Percentiles rank a stretch among this genome's conserved stretches.
These are phyloP conservation scores for Gnathonemus echidnorhynchus DNA, from an alignment of 2,113 vertebrate genomes.

Conservation along the genomic window DNA sequence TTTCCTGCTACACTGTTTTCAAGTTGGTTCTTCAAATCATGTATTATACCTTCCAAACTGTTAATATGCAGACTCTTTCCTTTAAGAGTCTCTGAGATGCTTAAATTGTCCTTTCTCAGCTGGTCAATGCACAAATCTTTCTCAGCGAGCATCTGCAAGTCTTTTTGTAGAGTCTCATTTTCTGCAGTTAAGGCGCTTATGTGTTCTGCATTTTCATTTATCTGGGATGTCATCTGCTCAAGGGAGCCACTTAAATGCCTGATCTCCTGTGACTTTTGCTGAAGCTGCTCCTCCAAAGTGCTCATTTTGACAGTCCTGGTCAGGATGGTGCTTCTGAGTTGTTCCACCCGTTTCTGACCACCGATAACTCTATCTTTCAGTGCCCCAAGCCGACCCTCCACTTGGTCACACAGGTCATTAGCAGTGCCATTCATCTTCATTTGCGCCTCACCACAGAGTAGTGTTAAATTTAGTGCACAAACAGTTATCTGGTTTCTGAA, in stretches of 20 bases:
- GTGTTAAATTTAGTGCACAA: too few species aligned
- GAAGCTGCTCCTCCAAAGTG: conserved; percentile 72
- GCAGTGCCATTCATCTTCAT: conserved; percentile 58
- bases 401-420: conserved; percentile 61
- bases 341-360: conserved; percentile 55
- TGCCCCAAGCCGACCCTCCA: conserved; percentile 50
- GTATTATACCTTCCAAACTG: conserved; percentile 59
- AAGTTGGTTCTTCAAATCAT: conserved; percentile 69
- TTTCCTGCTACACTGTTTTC: conserved; percentile 66
- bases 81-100: conserved; percentile 66
- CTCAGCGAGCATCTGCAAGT: conserved; percentile 67
- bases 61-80: conserved; percentile 64
- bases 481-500: conserved; percentile 59
- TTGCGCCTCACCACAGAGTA: conserved; percentile 57
- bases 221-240: conserved; percentile 62
- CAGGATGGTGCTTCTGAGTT: conserved; percentile 62
- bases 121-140: conserved; percentile 74
- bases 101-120: conserved; percentile 67
- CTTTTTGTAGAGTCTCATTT: conserved; percentile 65
- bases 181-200: conserved; percentile 71
- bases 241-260: conserved; percentile 62
- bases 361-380: conserved; percentile 58
- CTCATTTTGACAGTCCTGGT: conserved; percentile 53
- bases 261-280: conserved; percentile 59
- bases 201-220: conserved; percentile 70